A percentile compares a stretch with the other conserved stretches of the same genome.
These are phyloP conservation scores for Ariolimax columbianus DNA, from an alignment of 2,888 invertebrate genomes.

Conservation along the genomic window DNA sequence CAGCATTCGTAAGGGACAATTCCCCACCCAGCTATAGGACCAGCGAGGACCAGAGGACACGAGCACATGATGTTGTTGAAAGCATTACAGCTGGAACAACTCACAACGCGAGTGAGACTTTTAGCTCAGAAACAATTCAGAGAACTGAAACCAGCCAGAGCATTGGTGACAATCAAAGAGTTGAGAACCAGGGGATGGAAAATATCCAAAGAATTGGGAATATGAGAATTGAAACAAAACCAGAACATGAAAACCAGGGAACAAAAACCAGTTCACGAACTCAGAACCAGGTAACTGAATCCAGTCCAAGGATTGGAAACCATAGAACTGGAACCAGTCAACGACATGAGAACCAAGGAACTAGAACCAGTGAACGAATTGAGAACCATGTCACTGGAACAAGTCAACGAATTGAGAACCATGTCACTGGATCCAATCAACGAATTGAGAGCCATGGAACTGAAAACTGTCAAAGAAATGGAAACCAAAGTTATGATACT, in stretches of 20 bases:
- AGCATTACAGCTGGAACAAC: neutral
- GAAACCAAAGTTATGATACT: neutral
- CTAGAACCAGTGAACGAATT: neutral
- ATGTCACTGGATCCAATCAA: neutral
- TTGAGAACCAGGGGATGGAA: neutral
- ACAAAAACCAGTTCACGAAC: neutral
- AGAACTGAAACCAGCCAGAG: neutral
- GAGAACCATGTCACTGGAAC: neutral
- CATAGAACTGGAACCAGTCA: neutral
- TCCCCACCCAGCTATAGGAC: constrained; percentile 49
- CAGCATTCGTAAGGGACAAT: constrained; percentile 30
- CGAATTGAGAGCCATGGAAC: neutral
- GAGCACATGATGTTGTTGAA: neutral
- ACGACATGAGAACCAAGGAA: neutral
- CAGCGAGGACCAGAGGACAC: constrained; percentile 12
- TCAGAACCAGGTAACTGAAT: neutral
- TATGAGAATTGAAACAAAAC: neutral
- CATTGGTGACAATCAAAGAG: neutral
- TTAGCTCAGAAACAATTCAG: neutral
- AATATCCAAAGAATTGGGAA: neutral
- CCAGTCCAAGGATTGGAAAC: neutral
- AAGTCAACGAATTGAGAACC: neutral
- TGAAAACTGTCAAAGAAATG: neutral
- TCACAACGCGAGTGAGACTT: neutral
- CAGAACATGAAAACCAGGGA: neutral